Evolutionary conservation across 2,797 vertebrate genomes (phyloP), one percentile per base, ranked within the genome.

Genomic region (Dermochelys coriacea): DNA sequence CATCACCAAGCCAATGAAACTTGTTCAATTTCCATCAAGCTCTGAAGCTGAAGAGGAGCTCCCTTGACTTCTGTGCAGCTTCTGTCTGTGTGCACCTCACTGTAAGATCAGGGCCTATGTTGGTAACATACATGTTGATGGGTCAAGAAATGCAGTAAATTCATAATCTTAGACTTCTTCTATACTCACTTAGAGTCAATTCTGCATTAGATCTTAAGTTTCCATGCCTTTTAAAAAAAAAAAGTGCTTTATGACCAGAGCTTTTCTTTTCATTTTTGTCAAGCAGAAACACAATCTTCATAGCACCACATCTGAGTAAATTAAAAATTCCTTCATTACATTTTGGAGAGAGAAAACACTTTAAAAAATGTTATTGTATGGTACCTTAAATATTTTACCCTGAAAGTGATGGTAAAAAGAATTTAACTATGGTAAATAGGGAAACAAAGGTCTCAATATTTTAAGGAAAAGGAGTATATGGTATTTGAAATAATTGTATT

Each of bases 221-320:
- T 47, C 57, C 80, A 29, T 4, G 0, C 3, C 0, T 0, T 0
- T 80, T 27, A 80, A 50, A 87, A 6, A 18, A 83, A 78, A 10
- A 21, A 49, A 5, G 57, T 0, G 1, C 86, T 45, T 81, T 37
- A 34, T 21, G 57, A 78, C 12, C 31, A 81, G 45, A 34, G 75
- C 16, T 19, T 59, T 45, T 23, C 10, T 54, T 85, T 54, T 47
- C 23, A 11, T 0, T 3, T 59, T 29, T 80, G 64, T 68, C 0
- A 2, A 57, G 75, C 52, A 74, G 34, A 41, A 71, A 18, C 0
- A 2, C 52, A 34, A 7, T 37, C 41, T 52, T 37, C 52, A 80
- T 82, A 21, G 16, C 4, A 0, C 0, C 18, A 57, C 0, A 1
- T 54, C 74, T 64, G 77, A 82, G 59, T 57, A 68, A 25, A 41